phyloP scores from a whole-genome alignment of 1,140 invertebrate species.

The Macrobrachium rosenbergii region DNA sequence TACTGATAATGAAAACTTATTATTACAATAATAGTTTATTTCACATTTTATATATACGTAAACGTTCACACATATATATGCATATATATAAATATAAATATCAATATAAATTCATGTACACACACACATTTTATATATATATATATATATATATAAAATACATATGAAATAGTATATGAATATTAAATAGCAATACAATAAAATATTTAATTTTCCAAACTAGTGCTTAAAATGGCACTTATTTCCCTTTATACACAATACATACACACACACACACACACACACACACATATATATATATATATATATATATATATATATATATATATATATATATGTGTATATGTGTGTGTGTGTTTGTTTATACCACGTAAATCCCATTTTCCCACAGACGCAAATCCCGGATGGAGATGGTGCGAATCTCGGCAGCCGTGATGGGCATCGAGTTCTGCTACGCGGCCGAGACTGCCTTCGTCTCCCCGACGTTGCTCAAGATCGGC shows the following conservation, averaged over 20 bases:
- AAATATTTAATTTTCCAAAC: too few species aligned
- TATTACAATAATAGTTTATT: too few species aligned
- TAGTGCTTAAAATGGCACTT: not conserved
- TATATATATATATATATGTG: slow-evolving; percentile 10
- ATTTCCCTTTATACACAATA: too few species aligned
- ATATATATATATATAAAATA: not conserved
- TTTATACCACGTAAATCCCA: not conserved
- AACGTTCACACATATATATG: not conserved
- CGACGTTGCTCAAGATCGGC: slow-evolving; percentile 92
- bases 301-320: slow-evolving; percentile 22
- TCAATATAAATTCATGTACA: not conserved
- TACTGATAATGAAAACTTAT: too few species aligned
- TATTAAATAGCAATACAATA: not conserved
- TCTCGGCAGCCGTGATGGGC: slow-evolving; percentile 95
- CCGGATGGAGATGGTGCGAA: slow-evolving; percentile 83
- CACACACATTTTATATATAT: slow-evolving; percentile 8
- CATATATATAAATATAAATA: not conserved
- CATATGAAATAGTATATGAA: not conserved
- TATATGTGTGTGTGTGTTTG: not conserved
- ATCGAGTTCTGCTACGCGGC: slow-evolving; percentile 98
- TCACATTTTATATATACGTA: not conserved
- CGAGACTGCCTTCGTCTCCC: slow-evolving; percentile 96
- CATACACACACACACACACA: not conserved
- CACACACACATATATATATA: slow-evolving; percentile 4
- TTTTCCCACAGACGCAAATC: slow-evolving; percentile 80